These are phyloP conservation scores for Prionailurus bengalensis DNA, from an alignment of 2,113 vertebrate species.

Conservation along the genomic window DNA sequence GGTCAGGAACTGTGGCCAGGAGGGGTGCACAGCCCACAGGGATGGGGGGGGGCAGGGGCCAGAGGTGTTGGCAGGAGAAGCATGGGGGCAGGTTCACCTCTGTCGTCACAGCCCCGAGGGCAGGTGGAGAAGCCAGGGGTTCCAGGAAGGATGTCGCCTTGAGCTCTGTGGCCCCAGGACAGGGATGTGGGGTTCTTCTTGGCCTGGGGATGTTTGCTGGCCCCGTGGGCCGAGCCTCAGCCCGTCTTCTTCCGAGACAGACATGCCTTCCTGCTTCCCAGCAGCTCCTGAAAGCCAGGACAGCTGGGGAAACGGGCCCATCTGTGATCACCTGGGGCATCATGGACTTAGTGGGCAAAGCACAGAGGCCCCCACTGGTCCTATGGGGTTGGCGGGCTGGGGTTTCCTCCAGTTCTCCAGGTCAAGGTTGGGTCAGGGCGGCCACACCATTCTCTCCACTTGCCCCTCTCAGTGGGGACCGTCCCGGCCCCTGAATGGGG, in stretches of 20 bases:
- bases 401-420: not conserved
- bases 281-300: not conserved
- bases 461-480: not conserved
- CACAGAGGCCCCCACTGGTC: not conserved
- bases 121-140: not conserved
- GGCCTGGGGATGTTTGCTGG: not conserved
- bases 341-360: not conserved
- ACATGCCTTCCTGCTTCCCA: not conserved
- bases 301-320: not conserved
- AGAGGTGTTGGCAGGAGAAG: not conserved
- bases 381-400: not conserved
- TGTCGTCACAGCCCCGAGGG: not conserved
- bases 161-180: not conserved
- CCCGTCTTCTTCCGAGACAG: not conserved
- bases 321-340: not conserved
- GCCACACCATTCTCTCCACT: not conserved
- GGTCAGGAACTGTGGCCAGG: not conserved
- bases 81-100: not conserved
- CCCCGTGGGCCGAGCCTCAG: not conserved
- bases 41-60: not conserved
- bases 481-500: too few species aligned
- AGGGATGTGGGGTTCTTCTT: not conserved
- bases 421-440: not conserved
- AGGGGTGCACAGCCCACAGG: not conserved
- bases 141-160: slow-evolving; percentile 8